These are phyloP conservation scores for Ommatoiulus sabulosus DNA, from an alignment of 2,888 invertebrate species.

Conservation along the genomic window DNA sequence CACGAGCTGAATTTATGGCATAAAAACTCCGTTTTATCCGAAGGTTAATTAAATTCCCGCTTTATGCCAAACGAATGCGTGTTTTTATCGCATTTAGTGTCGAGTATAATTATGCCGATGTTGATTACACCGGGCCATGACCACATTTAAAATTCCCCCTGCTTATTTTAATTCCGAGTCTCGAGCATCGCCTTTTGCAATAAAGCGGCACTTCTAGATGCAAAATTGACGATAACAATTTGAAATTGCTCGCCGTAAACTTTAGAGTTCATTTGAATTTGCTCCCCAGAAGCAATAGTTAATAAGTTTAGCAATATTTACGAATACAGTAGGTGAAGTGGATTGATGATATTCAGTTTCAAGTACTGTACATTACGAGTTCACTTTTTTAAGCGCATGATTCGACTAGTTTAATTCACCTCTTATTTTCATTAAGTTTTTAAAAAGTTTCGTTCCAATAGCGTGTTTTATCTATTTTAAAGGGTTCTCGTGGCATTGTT, in stretches of 20 bases:
- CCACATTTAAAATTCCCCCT: background rate
- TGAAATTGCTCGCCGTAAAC: background rate
- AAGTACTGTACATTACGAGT: too few relatives aligned
- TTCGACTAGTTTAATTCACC: too few relatives aligned
- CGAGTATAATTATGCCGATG: background rate
- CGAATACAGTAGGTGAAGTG: too few relatives aligned
- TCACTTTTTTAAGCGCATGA: too few relatives aligned
- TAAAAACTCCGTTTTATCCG: background rate
- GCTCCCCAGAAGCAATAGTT: background rate
- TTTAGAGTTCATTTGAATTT: background rate
- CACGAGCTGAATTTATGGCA: background rate
- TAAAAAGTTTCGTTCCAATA: too few relatives aligned
- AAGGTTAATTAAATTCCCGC: slow-evolving; percentile 27
- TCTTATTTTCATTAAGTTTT: too few relatives aligned
- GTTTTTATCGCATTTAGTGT: slow-evolving; percentile 22
- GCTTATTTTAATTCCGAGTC: background rate
- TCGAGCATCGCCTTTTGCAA: background rate
- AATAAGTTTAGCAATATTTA: background rate
- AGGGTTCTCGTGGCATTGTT: too few relatives aligned
- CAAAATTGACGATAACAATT: background rate
- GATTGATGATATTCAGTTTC: too few relatives aligned
- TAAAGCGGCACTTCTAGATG: background rate
- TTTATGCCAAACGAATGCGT: slow-evolving; percentile 20
- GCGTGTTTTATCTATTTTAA: too few relatives aligned
- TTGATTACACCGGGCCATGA: slow-evolving; percentile 6